These are phyloP conservation scores for Fundulus diaphanus DNA, from an alignment of 2,797 vertebrate genomes.

Conservation along the genomic window DNA sequence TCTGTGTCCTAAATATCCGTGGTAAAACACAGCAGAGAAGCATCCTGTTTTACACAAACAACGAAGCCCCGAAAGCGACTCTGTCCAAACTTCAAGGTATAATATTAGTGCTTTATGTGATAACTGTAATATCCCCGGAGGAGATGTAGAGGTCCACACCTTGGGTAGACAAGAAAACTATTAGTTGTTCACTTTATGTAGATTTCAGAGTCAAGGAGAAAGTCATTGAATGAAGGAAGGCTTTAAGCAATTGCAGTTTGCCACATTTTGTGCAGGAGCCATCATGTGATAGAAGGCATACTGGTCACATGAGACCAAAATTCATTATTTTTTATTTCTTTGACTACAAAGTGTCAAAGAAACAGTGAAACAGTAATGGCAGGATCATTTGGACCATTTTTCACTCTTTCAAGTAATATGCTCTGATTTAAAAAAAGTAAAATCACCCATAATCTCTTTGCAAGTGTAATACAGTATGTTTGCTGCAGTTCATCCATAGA, in stretches of 20 bases:
- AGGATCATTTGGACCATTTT: background rate
- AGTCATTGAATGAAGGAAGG: background rate
- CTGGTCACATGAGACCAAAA: background rate
- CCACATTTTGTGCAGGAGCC: background rate
- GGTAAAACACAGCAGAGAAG: conserved; percentile 26
- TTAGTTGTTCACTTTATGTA: background rate
- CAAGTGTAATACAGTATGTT: background rate
- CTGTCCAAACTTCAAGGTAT: background rate
- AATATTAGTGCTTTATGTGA: background rate
- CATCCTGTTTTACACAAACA: conserved; percentile 10
- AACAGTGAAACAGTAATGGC: background rate
- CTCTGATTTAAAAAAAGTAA: background rate
- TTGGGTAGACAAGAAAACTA: background rate
- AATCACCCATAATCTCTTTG: background rate
- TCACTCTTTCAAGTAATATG: background rate
- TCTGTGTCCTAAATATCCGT: conserved; percentile 15
- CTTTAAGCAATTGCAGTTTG: background rate
- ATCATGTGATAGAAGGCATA: background rate
- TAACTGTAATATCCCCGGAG: too few species aligned
- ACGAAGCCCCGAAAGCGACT: background rate
- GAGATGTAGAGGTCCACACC: background rate
- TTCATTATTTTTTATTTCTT: background rate
- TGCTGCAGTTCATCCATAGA: background rate
- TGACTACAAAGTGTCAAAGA: background rate
- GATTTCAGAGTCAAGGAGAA: background rate